phyloP scores from a whole-genome alignment of 2,888 invertebrate genomes.

The Pachymerium ferrugineum region DNA sequence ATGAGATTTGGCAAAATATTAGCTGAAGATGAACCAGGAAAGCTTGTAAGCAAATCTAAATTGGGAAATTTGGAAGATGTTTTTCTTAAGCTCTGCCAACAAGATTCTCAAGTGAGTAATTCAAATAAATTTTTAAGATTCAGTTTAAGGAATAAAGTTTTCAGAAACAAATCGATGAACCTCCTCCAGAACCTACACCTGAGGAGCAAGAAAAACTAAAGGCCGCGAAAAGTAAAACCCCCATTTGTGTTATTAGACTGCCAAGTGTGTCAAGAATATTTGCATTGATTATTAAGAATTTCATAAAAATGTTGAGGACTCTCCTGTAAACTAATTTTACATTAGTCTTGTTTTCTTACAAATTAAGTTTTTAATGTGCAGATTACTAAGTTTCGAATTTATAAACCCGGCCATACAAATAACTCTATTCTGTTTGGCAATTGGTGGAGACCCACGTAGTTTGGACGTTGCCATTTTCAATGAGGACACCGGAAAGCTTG shows the following conservation, averaged over 20 bases:
- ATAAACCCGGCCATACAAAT: constrained; percentile 35
- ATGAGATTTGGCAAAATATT: constrained; percentile 87
- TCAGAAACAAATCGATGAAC: too few relatives aligned
- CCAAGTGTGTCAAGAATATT: neutral
- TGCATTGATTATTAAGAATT: constrained; percentile 34
- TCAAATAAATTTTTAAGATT: too few relatives aligned
- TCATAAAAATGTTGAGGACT: constrained; percentile 33
- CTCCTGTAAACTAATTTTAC: constrained; percentile 26
- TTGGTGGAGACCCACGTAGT: constrained; percentile 35
- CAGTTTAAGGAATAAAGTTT: constrained; percentile 36
- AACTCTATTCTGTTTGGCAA: constrained; percentile 34
- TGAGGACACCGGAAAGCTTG: neutral
- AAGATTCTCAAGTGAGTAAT: constrained; percentile 34
- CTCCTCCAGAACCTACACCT: too few relatives aligned
- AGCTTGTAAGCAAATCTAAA: constrained; percentile 54
- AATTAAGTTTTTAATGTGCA: neutral
- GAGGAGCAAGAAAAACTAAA: too few relatives aligned
- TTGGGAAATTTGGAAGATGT: constrained; percentile 44
- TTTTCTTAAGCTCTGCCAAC: constrained; percentile 44
- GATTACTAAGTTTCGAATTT: neutral
- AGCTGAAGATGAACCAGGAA: constrained; percentile 81
- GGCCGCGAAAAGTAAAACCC: too few relatives aligned
- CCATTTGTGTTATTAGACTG: too few relatives aligned
- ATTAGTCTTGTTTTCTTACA: too few relatives aligned
- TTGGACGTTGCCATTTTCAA: constrained; percentile 35